A percentile compares a stretch with the other conserved stretches of the same genome.
These are phyloP conservation scores for Trichechus manatus DNA, from an alignment of 2,113 vertebrate genomes.

Conservation along the genomic window DNA sequence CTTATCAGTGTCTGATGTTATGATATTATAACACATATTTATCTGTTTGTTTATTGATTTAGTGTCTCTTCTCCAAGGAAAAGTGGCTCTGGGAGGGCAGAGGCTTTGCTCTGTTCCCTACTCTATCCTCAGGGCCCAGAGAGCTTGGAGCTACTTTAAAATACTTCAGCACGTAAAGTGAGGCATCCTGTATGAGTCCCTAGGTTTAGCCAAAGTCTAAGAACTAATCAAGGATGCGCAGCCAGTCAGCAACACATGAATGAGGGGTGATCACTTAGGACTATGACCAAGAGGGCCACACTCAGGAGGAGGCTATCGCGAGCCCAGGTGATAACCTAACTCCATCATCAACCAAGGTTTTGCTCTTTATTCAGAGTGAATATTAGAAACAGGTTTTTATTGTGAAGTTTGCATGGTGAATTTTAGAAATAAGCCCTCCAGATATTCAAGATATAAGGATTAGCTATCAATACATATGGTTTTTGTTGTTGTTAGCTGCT, in stretches of 20 bases:
- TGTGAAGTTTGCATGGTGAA: background rate
- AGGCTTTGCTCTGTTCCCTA: background rate
- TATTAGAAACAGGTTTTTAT: background rate
- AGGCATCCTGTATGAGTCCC: background rate
- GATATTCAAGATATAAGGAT: too few relatives aligned
- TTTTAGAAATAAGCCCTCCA: background rate
- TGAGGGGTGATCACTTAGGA: background rate
- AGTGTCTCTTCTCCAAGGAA: background rate
- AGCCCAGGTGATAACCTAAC: background rate
- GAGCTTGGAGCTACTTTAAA: background rate
- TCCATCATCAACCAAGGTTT: background rate
- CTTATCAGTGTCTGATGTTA: background rate
- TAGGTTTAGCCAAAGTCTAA: background rate
- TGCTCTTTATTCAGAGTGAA: slow-evolving; percentile 1
- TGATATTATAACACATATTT: background rate
- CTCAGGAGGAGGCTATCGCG: background rate
- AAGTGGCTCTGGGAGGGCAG: background rate
- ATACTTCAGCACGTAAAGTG: background rate
- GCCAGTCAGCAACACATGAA: background rate
- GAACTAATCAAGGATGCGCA: background rate
- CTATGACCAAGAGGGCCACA: background rate
- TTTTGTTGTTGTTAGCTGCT: background rate
- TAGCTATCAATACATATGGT: background rate
- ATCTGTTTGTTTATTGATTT: background rate
- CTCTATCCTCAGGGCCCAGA: background rate